phyloP scores from a whole-genome alignment of 1,140 invertebrate genomes.

The Zaprionus taronus region DNA sequence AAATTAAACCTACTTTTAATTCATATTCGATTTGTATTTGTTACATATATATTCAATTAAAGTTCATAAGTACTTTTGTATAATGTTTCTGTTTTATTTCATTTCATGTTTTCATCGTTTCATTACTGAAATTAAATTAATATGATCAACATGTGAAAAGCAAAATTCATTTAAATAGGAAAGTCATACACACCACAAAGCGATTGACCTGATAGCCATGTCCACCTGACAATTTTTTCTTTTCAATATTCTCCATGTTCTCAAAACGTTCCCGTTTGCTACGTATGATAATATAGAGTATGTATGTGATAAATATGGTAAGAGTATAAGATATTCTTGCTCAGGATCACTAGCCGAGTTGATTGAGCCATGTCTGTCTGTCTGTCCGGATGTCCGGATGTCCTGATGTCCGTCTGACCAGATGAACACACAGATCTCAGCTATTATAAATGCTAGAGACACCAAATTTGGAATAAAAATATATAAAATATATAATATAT shows the following conservation, averaged over 20 bases:
- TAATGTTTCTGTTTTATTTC: not conserved
- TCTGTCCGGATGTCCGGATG: no score
- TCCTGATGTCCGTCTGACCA: no score
- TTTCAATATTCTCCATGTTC: slow-evolving; percentile 88
- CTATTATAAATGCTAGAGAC: no score
- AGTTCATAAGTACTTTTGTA: not conserved
- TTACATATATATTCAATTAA: not conserved
- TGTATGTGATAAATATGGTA: no score
- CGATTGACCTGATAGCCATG: slow-evolving; percentile 90
- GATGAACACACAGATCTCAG: no score
- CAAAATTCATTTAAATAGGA: not conserved
- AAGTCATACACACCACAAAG: slow-evolving; percentile 90
- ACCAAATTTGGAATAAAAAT: no score
- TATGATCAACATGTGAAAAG: not conserved
- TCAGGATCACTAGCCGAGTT: no score
- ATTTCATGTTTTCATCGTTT: not conserved
- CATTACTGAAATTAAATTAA: slow-evolving; percentile 29
- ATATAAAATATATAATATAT: no score
- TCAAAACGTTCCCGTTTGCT: no score
- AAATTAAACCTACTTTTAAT: not conserved
- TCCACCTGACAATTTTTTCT: slow-evolving; percentile 85
- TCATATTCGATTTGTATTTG: not conserved
- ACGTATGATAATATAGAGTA: no score
- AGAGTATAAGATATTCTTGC: no score
- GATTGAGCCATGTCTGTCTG: no score